phyloP scores from a whole-genome alignment of 2,797 vertebrate genomes.

The Echiichthys vipera region DNA sequence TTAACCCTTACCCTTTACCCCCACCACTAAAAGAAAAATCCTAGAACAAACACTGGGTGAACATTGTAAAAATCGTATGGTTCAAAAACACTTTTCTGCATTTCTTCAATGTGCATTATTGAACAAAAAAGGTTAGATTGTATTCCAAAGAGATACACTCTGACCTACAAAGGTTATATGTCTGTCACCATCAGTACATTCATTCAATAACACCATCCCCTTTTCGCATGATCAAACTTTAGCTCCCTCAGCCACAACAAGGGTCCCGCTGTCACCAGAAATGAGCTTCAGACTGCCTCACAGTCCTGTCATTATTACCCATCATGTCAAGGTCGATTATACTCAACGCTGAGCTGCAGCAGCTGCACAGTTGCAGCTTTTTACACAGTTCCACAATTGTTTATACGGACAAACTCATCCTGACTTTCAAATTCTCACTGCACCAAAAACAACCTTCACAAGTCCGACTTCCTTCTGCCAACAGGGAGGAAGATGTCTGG shows the following conservation, averaged over 20 bases:
- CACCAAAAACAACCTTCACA: slow-evolving; percentile 1
- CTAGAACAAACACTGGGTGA: no score
- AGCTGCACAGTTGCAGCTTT: slow-evolving; percentile 1
- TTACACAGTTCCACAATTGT: not conserved
- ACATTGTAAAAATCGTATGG: no score
- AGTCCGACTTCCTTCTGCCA: slow-evolving; percentile 7
- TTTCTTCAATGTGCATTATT: no score
- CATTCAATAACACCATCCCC: not conserved
- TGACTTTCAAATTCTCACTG: not conserved
- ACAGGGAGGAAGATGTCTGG: not conserved
- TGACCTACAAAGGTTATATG: not conserved
- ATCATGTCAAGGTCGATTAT: slow-evolving; percentile 26
- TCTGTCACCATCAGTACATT: slow-evolving; percentile 7
- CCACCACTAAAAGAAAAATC: no score
- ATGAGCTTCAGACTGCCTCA: slow-evolving; percentile 20
- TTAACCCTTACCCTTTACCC: no score
- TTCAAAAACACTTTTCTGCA: no score
- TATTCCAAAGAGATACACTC: not conserved
- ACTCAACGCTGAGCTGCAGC: not conserved
- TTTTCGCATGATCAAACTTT: slow-evolving; percentile 11
- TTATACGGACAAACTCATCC: not conserved
- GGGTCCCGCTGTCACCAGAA: slow-evolving; percentile 26
- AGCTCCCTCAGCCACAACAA: slow-evolving; percentile 29
- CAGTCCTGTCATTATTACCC: slow-evolving; percentile 22
- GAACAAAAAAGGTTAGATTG: not conserved